phyloP scores from a whole-genome alignment of 2,888 invertebrate species.

The Smittia sp. region DNA sequence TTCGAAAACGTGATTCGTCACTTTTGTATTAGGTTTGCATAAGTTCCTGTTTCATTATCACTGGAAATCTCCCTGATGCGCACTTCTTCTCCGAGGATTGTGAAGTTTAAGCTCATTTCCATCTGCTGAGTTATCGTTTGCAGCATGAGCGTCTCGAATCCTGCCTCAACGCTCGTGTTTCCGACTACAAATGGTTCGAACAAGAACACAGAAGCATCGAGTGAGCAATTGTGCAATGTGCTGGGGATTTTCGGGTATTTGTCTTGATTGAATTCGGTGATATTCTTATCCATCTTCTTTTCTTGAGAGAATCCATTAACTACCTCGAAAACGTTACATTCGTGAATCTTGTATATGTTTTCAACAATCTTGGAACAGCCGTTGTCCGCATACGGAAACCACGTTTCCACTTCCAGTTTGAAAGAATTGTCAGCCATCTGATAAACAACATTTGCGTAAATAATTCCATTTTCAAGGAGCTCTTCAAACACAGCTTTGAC shows the following conservation, averaged over 20 bases:
- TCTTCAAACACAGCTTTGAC: slow-evolving; percentile 44
- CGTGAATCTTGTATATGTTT: slow-evolving; percentile 45
- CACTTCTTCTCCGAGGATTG: background rate
- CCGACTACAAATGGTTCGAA: slow-evolving; percentile 51
- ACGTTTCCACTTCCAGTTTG: slow-evolving; percentile 44
- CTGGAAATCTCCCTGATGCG: background rate
- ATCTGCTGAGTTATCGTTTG: slow-evolving; percentile 49
- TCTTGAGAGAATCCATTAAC: background rate
- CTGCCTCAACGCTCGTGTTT: slow-evolving; percentile 43
- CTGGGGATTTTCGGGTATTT: slow-evolving; percentile 47
- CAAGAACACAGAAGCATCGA: slow-evolving; percentile 48
- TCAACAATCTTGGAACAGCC: slow-evolving; percentile 48
- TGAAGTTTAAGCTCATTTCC: slow-evolving; percentile 48
- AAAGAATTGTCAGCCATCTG: slow-evolving; percentile 44
- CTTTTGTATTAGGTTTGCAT: slow-evolving; percentile 18
- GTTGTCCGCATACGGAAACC: slow-evolving; percentile 51
- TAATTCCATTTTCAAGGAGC: slow-evolving; percentile 47
- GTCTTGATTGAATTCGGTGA: slow-evolving; percentile 13
- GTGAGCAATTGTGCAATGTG: slow-evolving; percentile 49
- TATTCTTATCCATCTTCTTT: background rate
- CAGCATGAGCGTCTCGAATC: slow-evolving; percentile 50
- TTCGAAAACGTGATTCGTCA: slow-evolving; percentile 11
- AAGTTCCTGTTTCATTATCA: slow-evolving; percentile 22
- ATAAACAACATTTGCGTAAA: slow-evolving; percentile 50
- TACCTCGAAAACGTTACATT: slow-evolving; percentile 45